Conservation (phyloP, 2,797 vertebrate species). For the Danio aesculapii region DNA sequence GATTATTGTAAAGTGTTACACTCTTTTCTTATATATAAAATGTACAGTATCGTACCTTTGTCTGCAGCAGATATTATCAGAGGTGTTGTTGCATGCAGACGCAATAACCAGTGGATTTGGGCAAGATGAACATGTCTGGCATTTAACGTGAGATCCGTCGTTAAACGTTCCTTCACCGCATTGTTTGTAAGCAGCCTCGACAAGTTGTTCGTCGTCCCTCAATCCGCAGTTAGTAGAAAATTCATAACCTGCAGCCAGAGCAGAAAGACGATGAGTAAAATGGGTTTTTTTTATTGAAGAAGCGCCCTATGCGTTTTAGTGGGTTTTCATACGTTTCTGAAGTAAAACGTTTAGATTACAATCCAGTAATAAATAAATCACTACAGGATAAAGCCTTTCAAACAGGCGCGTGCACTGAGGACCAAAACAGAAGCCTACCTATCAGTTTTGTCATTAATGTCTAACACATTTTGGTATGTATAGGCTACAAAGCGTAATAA, state of each 20-base stretch:
- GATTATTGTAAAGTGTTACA: too few species aligned
- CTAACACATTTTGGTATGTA: neutral
- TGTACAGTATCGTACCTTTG: neutral
- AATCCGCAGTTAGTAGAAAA: conserved; percentile 65
- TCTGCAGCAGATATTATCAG: conserved; percentile 47
- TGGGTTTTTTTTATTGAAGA: too few species aligned
- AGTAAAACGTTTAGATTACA: too few species aligned
- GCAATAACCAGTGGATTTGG: too few species aligned
- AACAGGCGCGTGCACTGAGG: too few species aligned
- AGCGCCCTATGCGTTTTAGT: too few species aligned
- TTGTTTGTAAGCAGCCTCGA: accelerated
- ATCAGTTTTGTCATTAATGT: neutral
- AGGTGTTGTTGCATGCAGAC: neutral
- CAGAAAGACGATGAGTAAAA: neutral
- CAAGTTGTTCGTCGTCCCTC: neutral
- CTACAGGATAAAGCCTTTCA: too few species aligned
- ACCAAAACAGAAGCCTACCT: neutral
- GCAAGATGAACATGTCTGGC: conserved; percentile 25
- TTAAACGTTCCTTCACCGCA: conserved; percentile 4
- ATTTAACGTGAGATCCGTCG: neutral
- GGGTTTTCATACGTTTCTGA: too few species aligned
- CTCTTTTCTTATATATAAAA: too few species aligned
- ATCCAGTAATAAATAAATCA: too few species aligned
- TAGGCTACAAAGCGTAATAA: neutral
- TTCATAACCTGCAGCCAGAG: conserved; percentile 50